Evolutionary conservation across 2,797 vertebrate genomes (phyloP).

Genomic region (Sardinella longiceps): DNA sequence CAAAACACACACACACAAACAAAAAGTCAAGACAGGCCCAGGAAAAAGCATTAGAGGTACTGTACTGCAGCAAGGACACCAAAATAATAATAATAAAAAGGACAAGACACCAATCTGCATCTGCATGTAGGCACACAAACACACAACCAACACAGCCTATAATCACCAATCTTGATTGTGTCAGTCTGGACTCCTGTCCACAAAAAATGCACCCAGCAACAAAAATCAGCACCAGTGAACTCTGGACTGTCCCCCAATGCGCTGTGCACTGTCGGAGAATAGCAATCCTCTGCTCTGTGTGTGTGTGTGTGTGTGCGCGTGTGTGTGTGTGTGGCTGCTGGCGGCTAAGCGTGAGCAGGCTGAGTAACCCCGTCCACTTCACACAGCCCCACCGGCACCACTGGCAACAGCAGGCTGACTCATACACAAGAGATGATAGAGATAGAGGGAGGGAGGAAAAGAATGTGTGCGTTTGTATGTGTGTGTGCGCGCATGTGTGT

Average conservation of each 20-base stretch:
- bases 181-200: not conserved
- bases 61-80: not conserved
- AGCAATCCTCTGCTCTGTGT: not conserved
- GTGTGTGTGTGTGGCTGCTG: too few species aligned
- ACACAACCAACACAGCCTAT: not conserved
- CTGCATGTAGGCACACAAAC: not conserved
- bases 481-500: not conserved
- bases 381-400: constrained; percentile 64
- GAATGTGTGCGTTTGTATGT: not conserved
- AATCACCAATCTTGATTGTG: not conserved
- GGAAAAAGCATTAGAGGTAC: not conserved
- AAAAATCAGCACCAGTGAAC: not conserved
- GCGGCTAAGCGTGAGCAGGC: not conserved
- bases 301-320: not conserved
- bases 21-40: constrained; percentile 53
- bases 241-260: not conserved
- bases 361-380: not conserved
- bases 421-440: constrained; percentile 9
- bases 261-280: not conserved
- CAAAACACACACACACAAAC: constrained; percentile 52
- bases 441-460: not conserved
- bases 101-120: not conserved
- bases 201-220: not conserved
- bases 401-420: constrained; percentile 35
- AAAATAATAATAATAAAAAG: not conserved